Conservation (phyloP, 2,888 invertebrate species). For the Papilio protenor region DNA sequence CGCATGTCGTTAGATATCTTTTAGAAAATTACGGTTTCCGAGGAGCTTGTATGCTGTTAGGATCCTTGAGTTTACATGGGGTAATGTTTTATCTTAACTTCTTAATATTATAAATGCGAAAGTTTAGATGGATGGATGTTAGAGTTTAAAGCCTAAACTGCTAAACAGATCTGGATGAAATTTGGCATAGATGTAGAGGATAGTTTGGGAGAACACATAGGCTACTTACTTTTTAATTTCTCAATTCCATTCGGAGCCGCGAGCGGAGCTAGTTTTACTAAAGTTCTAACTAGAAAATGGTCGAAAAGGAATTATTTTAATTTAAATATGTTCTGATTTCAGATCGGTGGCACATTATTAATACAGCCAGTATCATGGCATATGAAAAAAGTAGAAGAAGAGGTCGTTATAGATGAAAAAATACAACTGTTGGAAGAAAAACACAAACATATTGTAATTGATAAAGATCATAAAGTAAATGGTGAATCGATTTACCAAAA, state of each 20-base stretch:
- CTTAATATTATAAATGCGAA: too few relatives aligned
- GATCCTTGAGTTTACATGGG: constrained; percentile 86
- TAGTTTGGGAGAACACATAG: too few relatives aligned
- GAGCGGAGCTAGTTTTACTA: background rate
- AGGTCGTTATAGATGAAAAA: constrained; percentile 70
- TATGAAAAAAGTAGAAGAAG: constrained; percentile 74
- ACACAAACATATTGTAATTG: constrained; percentile 61
- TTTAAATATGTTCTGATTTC: constrained; percentile 41
- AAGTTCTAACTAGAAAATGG: background rate
- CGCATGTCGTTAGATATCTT: constrained; percentile 87
- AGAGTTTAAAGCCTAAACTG: too few relatives aligned
- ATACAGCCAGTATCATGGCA: constrained; percentile 86
- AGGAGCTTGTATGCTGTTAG: constrained; percentile 86
- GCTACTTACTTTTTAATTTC: too few relatives aligned
- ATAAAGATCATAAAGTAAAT: constrained; percentile 61
- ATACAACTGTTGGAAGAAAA: constrained; percentile 66
- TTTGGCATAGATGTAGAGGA: too few relatives aligned
- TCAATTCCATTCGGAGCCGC: too few relatives aligned
- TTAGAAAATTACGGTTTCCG: constrained; percentile 86
- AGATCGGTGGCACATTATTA: constrained; percentile 84
- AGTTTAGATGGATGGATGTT: too few relatives aligned
- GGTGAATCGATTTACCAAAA: constrained; percentile 49
- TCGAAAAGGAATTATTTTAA: background rate
- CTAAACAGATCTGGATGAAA: too few relatives aligned
- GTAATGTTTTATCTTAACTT: constrained; percentile 66